These are phyloP conservation scores for Tinamus major DNA, from an alignment of 2,797 vertebrate genomes.

Conservation along the genomic window DNA sequence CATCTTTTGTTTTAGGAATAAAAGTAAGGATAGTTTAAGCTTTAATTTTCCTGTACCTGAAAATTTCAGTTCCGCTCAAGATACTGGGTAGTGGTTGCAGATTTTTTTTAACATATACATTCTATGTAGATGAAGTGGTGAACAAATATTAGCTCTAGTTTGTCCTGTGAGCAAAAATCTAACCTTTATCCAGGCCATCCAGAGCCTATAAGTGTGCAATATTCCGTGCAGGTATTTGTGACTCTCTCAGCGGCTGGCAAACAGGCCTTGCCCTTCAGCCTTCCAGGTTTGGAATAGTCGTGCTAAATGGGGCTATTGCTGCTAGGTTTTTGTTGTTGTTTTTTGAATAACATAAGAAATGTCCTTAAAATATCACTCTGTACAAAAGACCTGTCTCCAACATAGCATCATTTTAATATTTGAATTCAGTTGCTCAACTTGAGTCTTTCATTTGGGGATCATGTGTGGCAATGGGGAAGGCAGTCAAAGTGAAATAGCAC, in stretches of 20 bases:
- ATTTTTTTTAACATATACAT: not conserved
- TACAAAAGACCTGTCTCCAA: not conserved
- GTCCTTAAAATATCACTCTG: not conserved
- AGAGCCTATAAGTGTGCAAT: not conserved
- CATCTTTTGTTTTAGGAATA: not conserved
- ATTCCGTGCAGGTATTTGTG: not conserved
- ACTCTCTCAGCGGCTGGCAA: not conserved
- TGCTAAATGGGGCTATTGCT: not conserved
- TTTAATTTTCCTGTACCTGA: not conserved
- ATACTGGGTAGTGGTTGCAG: not conserved
- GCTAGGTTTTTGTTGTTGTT: not conserved
- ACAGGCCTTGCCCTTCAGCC: not conserved
- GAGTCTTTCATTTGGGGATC: not conserved
- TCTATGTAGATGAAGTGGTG: not conserved
- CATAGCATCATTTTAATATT: not conserved
- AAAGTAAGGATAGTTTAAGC: rapidly evolving
- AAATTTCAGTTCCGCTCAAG: not conserved
- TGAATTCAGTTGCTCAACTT: not conserved
- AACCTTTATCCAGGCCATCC: not conserved
- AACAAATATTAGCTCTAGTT: not conserved
- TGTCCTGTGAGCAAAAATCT: not conserved
- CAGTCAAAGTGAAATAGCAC: slow-evolving; percentile 24
- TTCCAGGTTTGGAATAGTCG: not conserved
- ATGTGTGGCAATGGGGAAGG: not conserved
- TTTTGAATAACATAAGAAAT: not conserved